A percentile compares a stretch with the other conserved stretches of the same genome.
Evolutionary conservation across 2,113 vertebrate genomes (phyloP).

Genomic region (Ammodytes marinus): DNA sequence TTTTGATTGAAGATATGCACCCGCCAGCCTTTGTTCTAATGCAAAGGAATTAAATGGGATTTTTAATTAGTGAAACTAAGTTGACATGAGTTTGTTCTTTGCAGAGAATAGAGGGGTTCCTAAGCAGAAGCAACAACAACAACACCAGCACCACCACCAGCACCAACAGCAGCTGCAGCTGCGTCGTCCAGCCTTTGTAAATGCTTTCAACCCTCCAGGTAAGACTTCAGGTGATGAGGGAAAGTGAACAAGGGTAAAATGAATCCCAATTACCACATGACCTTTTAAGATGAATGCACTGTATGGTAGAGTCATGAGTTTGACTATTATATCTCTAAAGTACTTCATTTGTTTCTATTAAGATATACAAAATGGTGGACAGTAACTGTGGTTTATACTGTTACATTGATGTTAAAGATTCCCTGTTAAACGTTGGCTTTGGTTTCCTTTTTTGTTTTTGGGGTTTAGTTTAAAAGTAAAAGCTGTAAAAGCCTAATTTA

Average conservation of each 20-base stretch:
- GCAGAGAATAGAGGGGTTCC: constrained; percentile 5
- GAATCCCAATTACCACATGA: not conserved
- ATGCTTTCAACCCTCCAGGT: constrained; percentile 6
- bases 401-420: not conserved
- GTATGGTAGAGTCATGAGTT: not conserved
- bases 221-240: not conserved
- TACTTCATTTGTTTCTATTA: no score
- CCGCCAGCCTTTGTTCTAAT: not conserved
- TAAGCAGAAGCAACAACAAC: not conserved
- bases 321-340: not conserved
- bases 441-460: no score
- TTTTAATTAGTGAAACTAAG: not conserved
- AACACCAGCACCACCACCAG: no score
- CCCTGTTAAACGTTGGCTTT: not conserved
- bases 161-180: no score
- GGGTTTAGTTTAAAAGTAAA: not conserved
- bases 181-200: not conserved
- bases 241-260: not conserved
- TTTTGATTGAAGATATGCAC: not conserved
- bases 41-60: not conserved
- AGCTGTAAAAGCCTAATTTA: no score
- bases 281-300: not conserved
- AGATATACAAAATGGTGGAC: not conserved
- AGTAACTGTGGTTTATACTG: not conserved
- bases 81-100: constrained; percentile 23